Base-by-base conservation (phyloP, 64 coral and sea anemone genomes). In the Dendronephthya gigantea region DNA sequence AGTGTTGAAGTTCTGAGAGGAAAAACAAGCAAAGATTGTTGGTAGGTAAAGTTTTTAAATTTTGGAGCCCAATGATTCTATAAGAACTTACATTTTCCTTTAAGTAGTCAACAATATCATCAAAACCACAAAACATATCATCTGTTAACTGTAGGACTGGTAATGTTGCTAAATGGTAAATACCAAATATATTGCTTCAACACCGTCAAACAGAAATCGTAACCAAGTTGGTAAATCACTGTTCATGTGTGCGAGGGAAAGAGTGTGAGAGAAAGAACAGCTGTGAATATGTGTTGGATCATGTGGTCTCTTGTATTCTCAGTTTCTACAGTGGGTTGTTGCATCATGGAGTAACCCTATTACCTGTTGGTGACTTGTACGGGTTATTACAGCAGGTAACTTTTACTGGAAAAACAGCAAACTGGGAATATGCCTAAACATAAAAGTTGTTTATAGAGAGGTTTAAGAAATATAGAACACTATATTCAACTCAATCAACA, bases 361-460 rank as follows among this genome's bases (percentile, higher is more conserved):
- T 79, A 79, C 72, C 72, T 79, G 72, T 79, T 4, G 72, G 72
- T 79, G 72, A 79, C 36, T 39, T 79, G 72, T 79, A 79, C 7
- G 72, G 72, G 36, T 79, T 79, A 19, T 33, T 39, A 79, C 72
- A 79, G 17, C 15, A 15, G 3, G 15, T 35, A 14, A 36, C 32
- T 39, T 79, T 79, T 29, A 34, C 28, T 36, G 72, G 72, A 79
- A 79, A 79, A 34, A 29, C 72, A 79, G 72, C 25, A 79, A 79
- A 79, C 72, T 79, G 10, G 10, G 72, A 19, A 17, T 79, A 79
- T 35, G 72, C 72, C 72, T 79, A 17, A 27, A 62, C 19, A n/a
- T n/a, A n/a, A n/a, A 7, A 62, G 7, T 27, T n/a, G 55, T n/a
- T 0, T n/a, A 16, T 52, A 52, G 50, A 1, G 13, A 22, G 13